A percentile compares a stretch with the other conserved stretches of the same genome.
Conservation (phyloP, 2,113 vertebrate genomes). For the Anarrhichthys ocellatus region DNA sequence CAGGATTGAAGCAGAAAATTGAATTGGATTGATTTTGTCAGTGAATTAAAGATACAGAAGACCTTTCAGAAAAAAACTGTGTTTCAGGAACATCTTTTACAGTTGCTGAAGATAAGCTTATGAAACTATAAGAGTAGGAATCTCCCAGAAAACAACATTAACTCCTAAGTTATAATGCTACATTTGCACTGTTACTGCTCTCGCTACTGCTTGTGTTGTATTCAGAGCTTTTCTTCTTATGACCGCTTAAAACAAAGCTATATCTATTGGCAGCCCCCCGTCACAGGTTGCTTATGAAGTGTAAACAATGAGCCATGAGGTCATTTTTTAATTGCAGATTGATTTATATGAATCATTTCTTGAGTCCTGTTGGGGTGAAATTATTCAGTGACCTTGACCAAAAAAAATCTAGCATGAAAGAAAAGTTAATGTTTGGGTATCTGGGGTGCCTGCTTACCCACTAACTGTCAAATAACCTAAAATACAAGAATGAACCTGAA, state of each 20-base stretch:
- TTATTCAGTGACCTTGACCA: not conserved
- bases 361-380: not conserved
- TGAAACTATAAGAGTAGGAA: conserved; percentile 8
- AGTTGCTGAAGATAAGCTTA: not conserved
- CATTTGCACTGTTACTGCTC: conserved; percentile 8
- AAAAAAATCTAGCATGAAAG: not conserved
- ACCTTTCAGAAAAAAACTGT: conserved; percentile 4
- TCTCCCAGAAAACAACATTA: conserved; percentile 15
- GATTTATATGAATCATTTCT: conserved; percentile 1
- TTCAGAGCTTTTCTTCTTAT: conserved; percentile 8
- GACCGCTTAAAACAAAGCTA: conserved; percentile 2
- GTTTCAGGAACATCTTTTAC: conserved; percentile 14
- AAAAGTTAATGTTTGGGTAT: not conserved
- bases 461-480: not conserved
- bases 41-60: conserved; percentile 14
- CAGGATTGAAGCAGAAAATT: not conserved
- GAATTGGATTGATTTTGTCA: conserved; percentile 6
- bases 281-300: not conserved
- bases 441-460: not conserved
- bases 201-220: conserved; percentile 7
- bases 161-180: conserved; percentile 10
- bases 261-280: not conserved
- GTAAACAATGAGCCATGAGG: not conserved
- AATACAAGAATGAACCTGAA: not conserved
- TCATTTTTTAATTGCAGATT: not conserved